A percentile compares a stretch with the other conserved stretches of the same genome.
Conservation (phyloP, 2,797 vertebrate genomes). For the Todus mexicanus region DNA sequence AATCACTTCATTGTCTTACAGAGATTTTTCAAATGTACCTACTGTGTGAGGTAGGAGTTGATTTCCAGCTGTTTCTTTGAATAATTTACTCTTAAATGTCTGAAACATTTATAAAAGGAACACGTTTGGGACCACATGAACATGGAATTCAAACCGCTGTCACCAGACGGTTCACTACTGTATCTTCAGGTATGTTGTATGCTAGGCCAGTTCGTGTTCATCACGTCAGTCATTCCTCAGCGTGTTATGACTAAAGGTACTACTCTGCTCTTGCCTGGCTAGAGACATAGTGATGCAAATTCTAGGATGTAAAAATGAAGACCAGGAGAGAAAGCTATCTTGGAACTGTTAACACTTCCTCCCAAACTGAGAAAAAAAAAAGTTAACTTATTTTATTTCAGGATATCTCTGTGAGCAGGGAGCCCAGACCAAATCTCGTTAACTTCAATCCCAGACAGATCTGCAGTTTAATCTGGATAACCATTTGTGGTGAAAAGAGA, state of each 20-base stretch:
- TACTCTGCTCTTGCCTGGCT: not conserved
- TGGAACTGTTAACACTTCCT: not conserved
- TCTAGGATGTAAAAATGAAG: not conserved
- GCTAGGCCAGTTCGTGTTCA: too few species aligned
- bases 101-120: not conserved
- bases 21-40: not conserved
- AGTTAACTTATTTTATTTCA: not conserved
- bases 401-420: not conserved
- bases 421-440: not conserved
- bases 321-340: not conserved
- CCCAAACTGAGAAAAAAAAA: not conserved
- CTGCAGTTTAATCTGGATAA: not conserved
- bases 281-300: not conserved
- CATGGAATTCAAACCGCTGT: not conserved
- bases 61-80: not conserved
- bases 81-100: not conserved
- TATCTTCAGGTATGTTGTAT: rapidly evolving
- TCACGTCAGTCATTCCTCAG: not conserved
- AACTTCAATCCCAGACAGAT: not conserved
- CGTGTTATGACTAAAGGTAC: not conserved
- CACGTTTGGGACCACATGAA: not conserved
- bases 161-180: rapidly evolving
- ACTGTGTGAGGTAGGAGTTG: not conserved
- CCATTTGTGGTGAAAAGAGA: not conserved
- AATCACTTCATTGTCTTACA: not conserved